Base-by-base conservation (phyloP, 1,140 invertebrate species). In the Copidosoma floridanum region DNA sequence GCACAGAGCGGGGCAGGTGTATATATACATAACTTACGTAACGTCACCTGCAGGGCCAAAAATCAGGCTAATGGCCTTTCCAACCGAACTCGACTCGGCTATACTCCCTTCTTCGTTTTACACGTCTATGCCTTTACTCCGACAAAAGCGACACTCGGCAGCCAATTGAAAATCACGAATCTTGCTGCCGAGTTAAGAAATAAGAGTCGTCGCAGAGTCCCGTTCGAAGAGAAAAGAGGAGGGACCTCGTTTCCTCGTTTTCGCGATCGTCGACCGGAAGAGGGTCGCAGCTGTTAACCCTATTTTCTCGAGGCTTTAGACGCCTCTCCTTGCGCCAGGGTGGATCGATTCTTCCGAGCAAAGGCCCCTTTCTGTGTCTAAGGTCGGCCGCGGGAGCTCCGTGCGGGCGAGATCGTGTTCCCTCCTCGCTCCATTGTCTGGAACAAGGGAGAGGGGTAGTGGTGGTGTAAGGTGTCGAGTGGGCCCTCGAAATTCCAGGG, bases 391-490 rank as follows among this genome's bases (percentile, higher is more conserved):
- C 8, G 38, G 4, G 38, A 41, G 16, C 58, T 56, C 32, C 59
- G 48, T 6, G 6, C 12, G 12, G 29, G 6, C 21, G 47, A 65
- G 68, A 71, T 71, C 70, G 61, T 59, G 64, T 72, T 72, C 65
- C 68, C 55, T 26, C 24, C 41, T n/a, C 12, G 40, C 40, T 18
- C 14, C 12, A 1, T 32, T 38, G 54, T 44, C 7, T 29, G 24
- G 26, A 24, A 6, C 2, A 35, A 37, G 41, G 44, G 61, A 54
- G 54, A 64, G 59, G 63, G 54, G 23, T 38, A 50, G 41, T n/a
- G n/a, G n/a, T n/a, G 50, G 57, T 67, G 60, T 66, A 68, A 71
- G 69, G 64, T 70, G 69, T 70, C 65, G 66, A 71, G 69, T 66
- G 56, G 61, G 62, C 64, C 47, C 71, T 72, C 57, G 60, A 69